Percentiles rank a stretch among this genome's conserved stretches.
Evolutionary conservation across 2,888 invertebrate species (phyloP).

Genomic region (Auanema sp.): DNA sequence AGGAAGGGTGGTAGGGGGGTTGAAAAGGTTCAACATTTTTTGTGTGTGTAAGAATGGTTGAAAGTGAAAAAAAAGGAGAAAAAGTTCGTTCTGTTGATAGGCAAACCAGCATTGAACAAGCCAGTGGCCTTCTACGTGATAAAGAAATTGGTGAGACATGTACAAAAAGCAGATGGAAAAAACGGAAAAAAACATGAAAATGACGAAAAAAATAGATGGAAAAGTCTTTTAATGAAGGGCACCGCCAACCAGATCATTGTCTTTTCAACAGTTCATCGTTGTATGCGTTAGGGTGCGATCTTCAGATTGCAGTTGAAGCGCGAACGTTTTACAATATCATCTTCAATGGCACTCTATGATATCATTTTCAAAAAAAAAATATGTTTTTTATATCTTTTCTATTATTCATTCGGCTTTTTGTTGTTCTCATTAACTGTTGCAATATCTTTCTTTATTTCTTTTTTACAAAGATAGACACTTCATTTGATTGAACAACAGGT

Average conservation of each 20-base stretch:
- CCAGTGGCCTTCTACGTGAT: too few relatives aligned
- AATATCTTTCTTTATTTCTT: not conserved
- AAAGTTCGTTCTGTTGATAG: too few relatives aligned
- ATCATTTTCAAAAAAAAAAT: not conserved
- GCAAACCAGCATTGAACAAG: too few relatives aligned
- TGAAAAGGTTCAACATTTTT: too few relatives aligned
- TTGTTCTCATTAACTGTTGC: not conserved
- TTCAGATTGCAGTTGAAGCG: not conserved
- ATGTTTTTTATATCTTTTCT: slow-evolving; percentile 6
- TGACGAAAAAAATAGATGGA: not conserved
- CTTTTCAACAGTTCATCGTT: not conserved
- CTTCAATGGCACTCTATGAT: slow-evolving; percentile 1
- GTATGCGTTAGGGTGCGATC: slow-evolving; percentile 1
- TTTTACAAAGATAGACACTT: not conserved
- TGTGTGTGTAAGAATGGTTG: too few relatives aligned
- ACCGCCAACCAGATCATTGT: not conserved
- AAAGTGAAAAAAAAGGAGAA: too few relatives aligned
- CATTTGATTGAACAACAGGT: not conserved
- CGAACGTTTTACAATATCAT: not conserved
- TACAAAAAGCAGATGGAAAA: not conserved
- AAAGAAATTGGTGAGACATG: too few relatives aligned
- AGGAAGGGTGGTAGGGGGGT: too few relatives aligned
- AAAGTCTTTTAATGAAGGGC: not conserved
- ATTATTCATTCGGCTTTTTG: slow-evolving; percentile 6
- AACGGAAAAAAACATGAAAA: not conserved